phyloP scores from a whole-genome alignment of 2,113 vertebrate species.

The Chinchilla lanigera region DNA sequence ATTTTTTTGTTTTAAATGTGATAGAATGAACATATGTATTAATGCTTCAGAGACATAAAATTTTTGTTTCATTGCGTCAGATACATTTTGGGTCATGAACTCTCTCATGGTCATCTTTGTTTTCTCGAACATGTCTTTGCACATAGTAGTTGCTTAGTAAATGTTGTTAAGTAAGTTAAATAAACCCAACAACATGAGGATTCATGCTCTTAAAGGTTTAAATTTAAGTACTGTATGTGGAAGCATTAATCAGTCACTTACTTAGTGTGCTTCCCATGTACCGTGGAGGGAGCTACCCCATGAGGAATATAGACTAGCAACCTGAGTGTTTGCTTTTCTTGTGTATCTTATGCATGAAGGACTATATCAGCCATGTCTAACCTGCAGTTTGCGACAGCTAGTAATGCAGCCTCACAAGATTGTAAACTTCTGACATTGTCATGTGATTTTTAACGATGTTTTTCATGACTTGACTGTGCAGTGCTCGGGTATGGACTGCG shows the following conservation, averaged over 20 bases:
- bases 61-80: neutral
- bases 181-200: neutral
- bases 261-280: neutral
- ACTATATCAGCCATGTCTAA: neutral
- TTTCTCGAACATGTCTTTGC: neutral
- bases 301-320: neutral
- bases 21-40: neutral
- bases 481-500: neutral
- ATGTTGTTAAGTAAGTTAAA: conserved; percentile 8
- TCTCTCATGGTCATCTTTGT: neutral
- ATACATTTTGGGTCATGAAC: neutral
- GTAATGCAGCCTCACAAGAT: neutral
- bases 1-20: neutral
- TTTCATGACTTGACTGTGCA: neutral
- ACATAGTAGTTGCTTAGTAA: conserved; percentile 20
- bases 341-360: neutral
- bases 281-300: neutral
- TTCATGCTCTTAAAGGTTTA: neutral
- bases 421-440: neutral
- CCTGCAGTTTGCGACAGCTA: neutral
- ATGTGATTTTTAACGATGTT: neutral
- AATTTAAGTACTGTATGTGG: neutral
- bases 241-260: neutral
- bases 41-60: neutral
- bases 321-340: neutral